Conservation (phyloP, 2,888 invertebrate genomes). For the Eupithecia dodoneata region DNA sequence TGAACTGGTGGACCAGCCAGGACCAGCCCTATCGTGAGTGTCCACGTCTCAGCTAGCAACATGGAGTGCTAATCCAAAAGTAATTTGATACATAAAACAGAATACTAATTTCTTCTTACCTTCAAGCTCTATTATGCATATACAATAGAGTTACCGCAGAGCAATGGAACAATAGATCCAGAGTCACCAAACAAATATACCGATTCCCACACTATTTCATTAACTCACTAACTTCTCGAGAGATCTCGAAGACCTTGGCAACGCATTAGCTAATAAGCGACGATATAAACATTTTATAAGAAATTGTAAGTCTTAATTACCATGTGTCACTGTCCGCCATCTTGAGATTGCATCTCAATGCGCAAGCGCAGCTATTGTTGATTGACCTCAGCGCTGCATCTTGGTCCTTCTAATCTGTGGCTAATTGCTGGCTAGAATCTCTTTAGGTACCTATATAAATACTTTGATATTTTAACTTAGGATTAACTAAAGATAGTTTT, state of each 20-base stretch:
- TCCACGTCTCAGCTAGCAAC: no score
- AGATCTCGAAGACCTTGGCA: slow-evolving; percentile 43
- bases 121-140: slow-evolving; percentile 28
- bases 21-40: no score
- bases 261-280: slow-evolving; percentile 43
- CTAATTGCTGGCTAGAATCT: slow-evolving; percentile 1
- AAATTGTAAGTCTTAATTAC: slow-evolving; percentile 36
- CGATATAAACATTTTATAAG: slow-evolving; percentile 42
- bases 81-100: not conserved
- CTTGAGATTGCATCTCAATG: slow-evolving; percentile 41
- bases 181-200: slow-evolving; percentile 44
- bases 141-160: slow-evolving; percentile 20
- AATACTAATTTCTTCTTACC: slow-evolving; percentile 2
- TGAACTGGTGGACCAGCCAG: no score
- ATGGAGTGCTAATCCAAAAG: not conserved
- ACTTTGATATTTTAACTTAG: not conserved
- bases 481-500: not conserved
- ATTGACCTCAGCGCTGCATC: slow-evolving; percentile 24
- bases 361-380: slow-evolving; percentile 40
- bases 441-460: not conserved
- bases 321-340: slow-evolving; percentile 44
- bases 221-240: slow-evolving; percentile 38
- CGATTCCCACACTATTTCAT: slow-evolving; percentile 46
- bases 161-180: slow-evolving; percentile 36
- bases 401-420: not conserved